Evolutionary conservation across 2,888 invertebrate genomes (phyloP), one percentile per base, ranked within the genome.

Genomic region (Mimachlamys varia): DNA sequence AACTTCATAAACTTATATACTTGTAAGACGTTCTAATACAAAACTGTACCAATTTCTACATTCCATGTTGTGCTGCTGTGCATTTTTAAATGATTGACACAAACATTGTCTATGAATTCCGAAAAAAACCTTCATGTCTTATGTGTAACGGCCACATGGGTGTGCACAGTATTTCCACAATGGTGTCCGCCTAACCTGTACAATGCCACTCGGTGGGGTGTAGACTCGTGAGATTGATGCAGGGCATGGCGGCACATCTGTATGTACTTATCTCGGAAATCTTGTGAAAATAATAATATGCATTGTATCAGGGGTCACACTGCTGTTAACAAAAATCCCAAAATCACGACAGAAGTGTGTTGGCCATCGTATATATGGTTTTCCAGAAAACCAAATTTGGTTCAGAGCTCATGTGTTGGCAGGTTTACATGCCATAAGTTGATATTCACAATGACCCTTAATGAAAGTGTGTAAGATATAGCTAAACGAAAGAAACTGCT

Each of bases 141-240:
- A 53, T 53, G 44, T 22, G 33, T 76, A 76, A 76, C 7, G 17
- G 76, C 76, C 10, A 13, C 27, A 33, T 76, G 76, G 76, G 76
- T 76, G 76, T 76, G 76, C 76, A 22, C 76, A 7, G 44, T 44
- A 44, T 76, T 10, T 76, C 27, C 33, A 7, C 76, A 10, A 22
- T 76, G 33, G 7, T 76, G 76, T 76, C 76, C 76, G 76, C 76
- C 76, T 76, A 76, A 76, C 76, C 76, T 76, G 76, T 76, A 76
- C 76, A 76, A 76, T 76, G 76, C 76, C 76, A 76, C 76, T 76
- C 76, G 33, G 27, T 76, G 76, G 76, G 76, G 76, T 22, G 76
- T 76, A 76, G 76, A 76, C 76, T 76, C 33, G 5, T 10, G 33
- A 19, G 76, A 76, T 27, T 76, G 33, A 76, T 33, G 33, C 76